phyloP scores from a whole-genome alignment of 2,113 vertebrate species.

The Pongo abelii region DNA sequence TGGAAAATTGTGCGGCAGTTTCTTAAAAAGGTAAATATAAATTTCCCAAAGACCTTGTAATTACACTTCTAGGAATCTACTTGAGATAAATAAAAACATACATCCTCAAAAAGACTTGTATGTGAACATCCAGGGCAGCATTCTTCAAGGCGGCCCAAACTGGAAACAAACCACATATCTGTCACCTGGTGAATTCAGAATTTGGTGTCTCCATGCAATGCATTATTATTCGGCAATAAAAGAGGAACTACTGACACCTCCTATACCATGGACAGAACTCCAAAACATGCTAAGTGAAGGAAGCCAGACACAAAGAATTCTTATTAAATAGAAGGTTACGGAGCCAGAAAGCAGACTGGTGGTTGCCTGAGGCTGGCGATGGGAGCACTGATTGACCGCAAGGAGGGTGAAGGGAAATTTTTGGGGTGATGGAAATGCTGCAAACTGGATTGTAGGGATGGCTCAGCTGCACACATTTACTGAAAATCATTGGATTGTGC shows the following conservation, averaged over 20 bases:
- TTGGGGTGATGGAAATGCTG: accelerated
- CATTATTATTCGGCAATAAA: background rate
- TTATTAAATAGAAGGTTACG: background rate
- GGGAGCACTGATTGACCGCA: accelerated
- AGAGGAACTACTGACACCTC: background rate
- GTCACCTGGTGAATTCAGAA: background rate
- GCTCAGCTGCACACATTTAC: background rate
- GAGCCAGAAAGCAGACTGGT: background rate
- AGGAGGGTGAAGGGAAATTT: background rate
- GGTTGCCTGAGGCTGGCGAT: background rate
- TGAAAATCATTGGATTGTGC: accelerated
- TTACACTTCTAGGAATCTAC: background rate
- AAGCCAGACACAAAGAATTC: background rate
- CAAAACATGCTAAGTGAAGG: background rate
- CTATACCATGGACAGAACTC: background rate
- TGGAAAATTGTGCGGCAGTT: background rate
- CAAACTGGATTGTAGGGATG: accelerated
- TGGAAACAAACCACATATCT: background rate
- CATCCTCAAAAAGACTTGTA: background rate
- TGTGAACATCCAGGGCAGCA: background rate
- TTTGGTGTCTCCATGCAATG: background rate
- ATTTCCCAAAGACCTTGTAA: background rate
- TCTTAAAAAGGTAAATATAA: background rate
- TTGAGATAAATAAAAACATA: background rate
- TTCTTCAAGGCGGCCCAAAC: background rate